These are phyloP conservation scores for Phorcus lineatus DNA, from an alignment of 2,888 invertebrate genomes.

Conservation along the genomic window DNA sequence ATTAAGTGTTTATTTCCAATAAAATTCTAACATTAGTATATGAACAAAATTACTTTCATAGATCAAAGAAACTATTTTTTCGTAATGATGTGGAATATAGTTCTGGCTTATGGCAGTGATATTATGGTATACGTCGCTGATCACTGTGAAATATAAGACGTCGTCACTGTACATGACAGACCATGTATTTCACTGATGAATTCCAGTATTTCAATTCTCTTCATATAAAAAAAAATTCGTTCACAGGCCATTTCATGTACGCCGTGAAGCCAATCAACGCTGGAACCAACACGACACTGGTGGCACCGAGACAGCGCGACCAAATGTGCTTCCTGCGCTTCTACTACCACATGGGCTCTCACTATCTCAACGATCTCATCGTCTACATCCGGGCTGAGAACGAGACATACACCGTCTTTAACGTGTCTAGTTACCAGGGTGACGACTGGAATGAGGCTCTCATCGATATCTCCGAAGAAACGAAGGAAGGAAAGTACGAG, in stretches of 20 bases:
- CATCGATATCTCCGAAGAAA: conserved; percentile 3
- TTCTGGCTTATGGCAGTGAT: no score
- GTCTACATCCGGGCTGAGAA: neutral
- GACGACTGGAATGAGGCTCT: conserved; percentile 21
- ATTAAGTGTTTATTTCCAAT: no score
- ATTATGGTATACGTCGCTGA: no score
- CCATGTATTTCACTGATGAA: no score
- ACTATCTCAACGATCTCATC: conserved; percentile 13
- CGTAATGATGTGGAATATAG: no score
- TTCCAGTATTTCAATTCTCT: no score
- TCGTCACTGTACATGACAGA: no score
- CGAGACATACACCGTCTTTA: conserved; percentile 14
- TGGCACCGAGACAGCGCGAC: conserved; percentile 9
- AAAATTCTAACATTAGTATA: no score
- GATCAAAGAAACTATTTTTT: no score
- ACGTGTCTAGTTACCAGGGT: neutral
- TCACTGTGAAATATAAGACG: no score
- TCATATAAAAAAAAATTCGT: no score
- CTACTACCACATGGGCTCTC: conserved; percentile 23
- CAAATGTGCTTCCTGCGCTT: conserved; percentile 17
- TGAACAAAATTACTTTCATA: no score
- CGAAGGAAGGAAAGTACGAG: neutral
- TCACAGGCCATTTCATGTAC: conserved; percentile 19
- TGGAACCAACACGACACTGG: conserved; percentile 23
- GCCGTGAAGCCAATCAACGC: conserved; percentile 17